Evolutionary conservation across 1,140 invertebrate genomes (phyloP), one percentile per base, ranked within the genome.

Genomic region (Anastrepha ludens): DNA sequence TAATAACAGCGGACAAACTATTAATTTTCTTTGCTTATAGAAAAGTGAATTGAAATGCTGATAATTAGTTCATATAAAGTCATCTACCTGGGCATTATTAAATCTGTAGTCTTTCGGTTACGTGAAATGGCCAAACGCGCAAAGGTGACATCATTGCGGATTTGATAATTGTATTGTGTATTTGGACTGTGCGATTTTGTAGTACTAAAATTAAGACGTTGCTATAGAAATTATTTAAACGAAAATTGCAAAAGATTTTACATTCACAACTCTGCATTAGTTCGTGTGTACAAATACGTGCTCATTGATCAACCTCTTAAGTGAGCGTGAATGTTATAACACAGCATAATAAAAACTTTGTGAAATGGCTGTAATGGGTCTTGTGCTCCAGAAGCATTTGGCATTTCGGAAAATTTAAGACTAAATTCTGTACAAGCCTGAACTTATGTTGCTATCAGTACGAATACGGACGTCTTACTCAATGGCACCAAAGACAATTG

Each of bases 131-230:
- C 74, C 17, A 55, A 81, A 55, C 47, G 17, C 7, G 9, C 7
- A 81, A 55, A 20, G 74, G 47, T 81, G 74, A 81, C n/a, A 81
- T 81, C 74, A 81, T 58, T 74, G 39, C 41, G 6, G 17, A 47
- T 15, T 44, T 47, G 4, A 29, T 29, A 7, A 11, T 74, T 74
- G n/a, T n/a, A n/a, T n/a, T n/a, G n/a, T n/a, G n/a, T 29, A 0
- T 29, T 29, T 29, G 29, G 1, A 29, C 50, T 6, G 6, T 55
- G 50, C 50, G 29, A 29, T 55, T 55, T 55, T 55, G 50, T 55
- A 55, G 6, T 6, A 2, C 50, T 55, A 11, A 55, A 2, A 44
- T 47, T 55, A 50, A 11, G 3, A 81, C 5, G 9, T n/a, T 58
- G 47, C 17, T 55, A 55, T 50, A 7, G n/a, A 67, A 9, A 81